Evolutionary conservation across 1,140 invertebrate species (phyloP), one percentile per base, ranked within the genome.

Genomic region (Leucophenga varia): DNA sequence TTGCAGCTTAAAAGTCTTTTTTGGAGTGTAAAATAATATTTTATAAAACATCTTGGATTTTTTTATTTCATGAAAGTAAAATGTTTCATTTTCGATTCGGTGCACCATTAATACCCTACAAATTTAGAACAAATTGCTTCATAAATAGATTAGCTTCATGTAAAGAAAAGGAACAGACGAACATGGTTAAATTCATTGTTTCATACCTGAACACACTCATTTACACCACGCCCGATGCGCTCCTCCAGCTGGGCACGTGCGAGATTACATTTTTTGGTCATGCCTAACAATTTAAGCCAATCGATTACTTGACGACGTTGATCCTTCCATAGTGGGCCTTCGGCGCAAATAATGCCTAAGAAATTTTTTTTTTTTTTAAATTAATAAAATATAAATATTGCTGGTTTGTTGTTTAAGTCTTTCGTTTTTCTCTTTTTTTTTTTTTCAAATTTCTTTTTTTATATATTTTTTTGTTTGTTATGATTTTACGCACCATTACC

Each of bases 311-410:
- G 87, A 59, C 84, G 86, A 19, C 92, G 78, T 57, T 94, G 90
- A 54, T 93, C 86, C 54, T 82, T 86, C 92, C 93, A 96, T 13
- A 85, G 61, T 3, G 81, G 78, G 1, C 91, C 91, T 72, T 92
- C 86, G 2, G 91, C 82, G 48, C 87, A 89, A 60, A 93, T 88
- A 4, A 93, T 71, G 40, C 90, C 90, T 93, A 61, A 13, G 34
- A n/a, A n/a, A n/a, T n/a, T n/a, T n/a, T n/a, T n/a, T n/a, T n/a
- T n/a, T n/a, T n/a, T n/a, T n/a, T 4, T 17, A 12, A n/a, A n/a
- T n/a, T n/a, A n/a, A n/a, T n/a, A n/a, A n/a, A n/a, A n/a, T 28
- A 7, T 42, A 19, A 10, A 28, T 28, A 14, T 28, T 17, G 1
- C 8, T 48, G 46, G 57, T 57, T 52, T 22, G 37, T 45, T 41